Evolutionary conservation across 2,113 vertebrate species (phyloP).

Genomic region (Oncorhynchus kisutch): DNA sequence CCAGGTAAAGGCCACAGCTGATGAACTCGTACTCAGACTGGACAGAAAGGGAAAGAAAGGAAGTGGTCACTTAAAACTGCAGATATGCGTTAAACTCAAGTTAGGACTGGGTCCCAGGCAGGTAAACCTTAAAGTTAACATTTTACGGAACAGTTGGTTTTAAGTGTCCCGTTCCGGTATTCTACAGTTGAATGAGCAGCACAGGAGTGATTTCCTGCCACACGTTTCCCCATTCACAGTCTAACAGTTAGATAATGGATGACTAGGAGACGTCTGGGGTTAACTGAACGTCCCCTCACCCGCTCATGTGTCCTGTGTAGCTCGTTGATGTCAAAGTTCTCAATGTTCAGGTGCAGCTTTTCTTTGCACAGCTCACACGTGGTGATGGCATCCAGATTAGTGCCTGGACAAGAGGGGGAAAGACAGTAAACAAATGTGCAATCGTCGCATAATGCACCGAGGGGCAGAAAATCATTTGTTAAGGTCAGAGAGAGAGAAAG

Average conservation of each 20-base stretch:
- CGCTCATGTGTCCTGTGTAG: conserved; percentile 93
- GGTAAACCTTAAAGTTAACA: no score
- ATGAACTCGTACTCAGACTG: conserved; percentile 97
- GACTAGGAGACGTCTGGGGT: not conserved
- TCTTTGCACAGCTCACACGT: conserved; percentile 97
- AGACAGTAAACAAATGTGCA: not conserved
- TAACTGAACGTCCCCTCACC: conserved; percentile 70
- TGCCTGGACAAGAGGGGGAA: conserved; percentile 70
- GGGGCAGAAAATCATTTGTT: no score
- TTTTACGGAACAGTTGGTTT: no score
- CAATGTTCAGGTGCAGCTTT: conserved; percentile 91
- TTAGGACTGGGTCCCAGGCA: no score
- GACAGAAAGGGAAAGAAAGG: not conserved
- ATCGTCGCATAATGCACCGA: no score
- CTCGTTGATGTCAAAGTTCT: conserved; percentile 95
- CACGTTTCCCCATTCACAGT: no score
- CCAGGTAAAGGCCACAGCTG: conserved; percentile 96
- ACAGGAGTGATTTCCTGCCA: not conserved
- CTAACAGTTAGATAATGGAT: not conserved
- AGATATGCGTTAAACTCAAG: no score
- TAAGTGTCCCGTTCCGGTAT: no score
- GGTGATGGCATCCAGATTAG: conserved; percentile 89
- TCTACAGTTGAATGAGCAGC: not conserved
- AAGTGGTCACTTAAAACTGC: not conserved
- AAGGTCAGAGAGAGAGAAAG: not conserved